Base-by-base conservation (phyloP, 2,888 invertebrate genomes). In the Oeneis ivallda region DNA sequence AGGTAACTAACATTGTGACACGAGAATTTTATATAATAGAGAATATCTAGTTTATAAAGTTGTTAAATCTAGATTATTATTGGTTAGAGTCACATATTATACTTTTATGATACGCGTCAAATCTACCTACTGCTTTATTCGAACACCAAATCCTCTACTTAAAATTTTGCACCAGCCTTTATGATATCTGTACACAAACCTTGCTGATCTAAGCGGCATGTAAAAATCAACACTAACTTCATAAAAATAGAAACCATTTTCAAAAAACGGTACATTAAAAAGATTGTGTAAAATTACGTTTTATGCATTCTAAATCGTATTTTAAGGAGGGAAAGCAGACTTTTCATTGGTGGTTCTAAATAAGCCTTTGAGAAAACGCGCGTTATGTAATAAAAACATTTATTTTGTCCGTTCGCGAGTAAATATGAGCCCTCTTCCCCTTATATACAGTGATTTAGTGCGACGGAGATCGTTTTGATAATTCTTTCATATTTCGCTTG, bases 341-440 rank as follows among this genome's bases (percentile, higher is more conserved):
- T 84, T 83, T 80, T 49, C 65, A 52, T 45, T 71, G 62, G 1
- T 9, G 26, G 9, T 39, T 60, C 63, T 74, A 81, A 84, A 84
- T 83, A 82, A 80, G 84, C 85, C 85, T 87, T 83, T 79, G 89
- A 92, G 91, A 90, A 89, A 88, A 86, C 83, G 85, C 88, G 87
- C 83, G 86, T 89, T 89, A 90, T 91, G 90, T 91, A 91, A 91
- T 89, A 87, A 89, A 90, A 91, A 91, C 90, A 89, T 91, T 90
- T 91, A 89, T 92, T 91, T 89, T 87, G 87, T 85, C 85, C 89
- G 90, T 89, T 89, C 87, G 85, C 80, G 84, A 87, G 90, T 91
- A 91, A 89, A 90, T 87, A 88, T 82, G 82, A 86, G 82, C 84
- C 82, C 85, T 85, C 86, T 89, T 85, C 88, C 91, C 90, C 90